Percentiles rank a stretch among this genome's conserved stretches.
These are phyloP conservation scores for Hipposideros larvatus DNA, from an alignment of 2,797 vertebrate genomes.

Conservation along the genomic window DNA sequence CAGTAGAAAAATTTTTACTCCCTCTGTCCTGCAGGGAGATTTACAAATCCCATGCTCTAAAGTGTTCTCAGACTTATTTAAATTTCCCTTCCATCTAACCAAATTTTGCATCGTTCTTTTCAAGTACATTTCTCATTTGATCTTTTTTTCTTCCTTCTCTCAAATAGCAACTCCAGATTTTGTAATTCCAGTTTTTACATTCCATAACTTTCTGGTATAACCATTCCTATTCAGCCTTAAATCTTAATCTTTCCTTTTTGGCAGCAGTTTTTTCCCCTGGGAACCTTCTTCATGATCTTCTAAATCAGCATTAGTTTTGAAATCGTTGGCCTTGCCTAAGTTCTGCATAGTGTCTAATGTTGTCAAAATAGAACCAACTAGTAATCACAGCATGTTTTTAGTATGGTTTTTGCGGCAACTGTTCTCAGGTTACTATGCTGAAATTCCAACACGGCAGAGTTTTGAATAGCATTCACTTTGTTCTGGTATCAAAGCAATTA, in stretches of 20 bases:
- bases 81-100: constrained; percentile 32
- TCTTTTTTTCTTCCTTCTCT: constrained; percentile 55
- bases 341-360: constrained; percentile 70
- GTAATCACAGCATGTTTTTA: constrained; percentile 46
- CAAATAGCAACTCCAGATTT: constrained; percentile 57
- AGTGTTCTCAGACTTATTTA: constrained; percentile 68
- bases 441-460: constrained; percentile 79
- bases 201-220: constrained; percentile 57
- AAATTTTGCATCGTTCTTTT: constrained; percentile 63
- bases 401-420: constrained; percentile 63
- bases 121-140: constrained; percentile 22
- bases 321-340: constrained; percentile 31
- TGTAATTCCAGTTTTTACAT: constrained; percentile 65
- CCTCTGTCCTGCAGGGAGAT: background rate
- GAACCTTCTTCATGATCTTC: constrained; percentile 57
- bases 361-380: constrained; percentile 57
- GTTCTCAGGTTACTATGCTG: constrained; percentile 79
- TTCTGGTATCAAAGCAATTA: constrained; percentile 66
- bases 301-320: constrained; percentile 61
- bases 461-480: constrained; percentile 67
- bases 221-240: constrained; percentile 62
- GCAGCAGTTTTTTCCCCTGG: constrained; percentile 60
- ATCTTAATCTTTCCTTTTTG: constrained; percentile 58
- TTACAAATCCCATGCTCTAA: constrained; percentile 21
- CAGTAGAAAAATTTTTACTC: constrained; percentile 24